These are phyloP conservation scores for Drosophila yakuba DNA, from an alignment of 1,140 invertebrate genomes.

Conservation along the genomic window DNA sequence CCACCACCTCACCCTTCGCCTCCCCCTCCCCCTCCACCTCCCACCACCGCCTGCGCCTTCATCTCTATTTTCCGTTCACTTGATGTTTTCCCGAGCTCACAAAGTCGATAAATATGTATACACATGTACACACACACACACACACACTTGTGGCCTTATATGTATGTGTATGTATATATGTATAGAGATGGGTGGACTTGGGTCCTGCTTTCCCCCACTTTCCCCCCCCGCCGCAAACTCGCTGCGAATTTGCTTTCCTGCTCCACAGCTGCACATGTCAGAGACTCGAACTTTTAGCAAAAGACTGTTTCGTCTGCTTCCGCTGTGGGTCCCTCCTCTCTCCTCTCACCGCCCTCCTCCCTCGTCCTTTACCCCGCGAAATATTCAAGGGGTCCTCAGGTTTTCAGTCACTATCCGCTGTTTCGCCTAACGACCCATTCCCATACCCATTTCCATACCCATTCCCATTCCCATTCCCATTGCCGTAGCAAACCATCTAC, in stretches of 20 bases:
- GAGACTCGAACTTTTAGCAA: conserved; percentile 76
- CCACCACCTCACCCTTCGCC: background rate
- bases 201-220: conserved; percentile 7
- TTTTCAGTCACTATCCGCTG: conserved; percentile 47
- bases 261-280: conserved; percentile 70
- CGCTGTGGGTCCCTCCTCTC: conserved; percentile 27
- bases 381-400: conserved; percentile 37
- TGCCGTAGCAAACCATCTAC: background rate
- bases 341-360: background rate
- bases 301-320: conserved; percentile 68
- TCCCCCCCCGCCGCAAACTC: background rate
- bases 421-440: conserved; percentile 50
- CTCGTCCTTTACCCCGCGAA: conserved; percentile 1
- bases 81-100: conserved; percentile 80
- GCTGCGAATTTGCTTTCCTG: conserved; percentile 23
- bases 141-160: background rate
- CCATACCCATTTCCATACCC: background rate
- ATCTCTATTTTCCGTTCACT: conserved; percentile 66
- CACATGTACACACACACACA: conserved; percentile 23
- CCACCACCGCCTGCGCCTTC: background rate
- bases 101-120: conserved; percentile 81
- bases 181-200: conserved; percentile 28
- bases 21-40: too few species aligned
- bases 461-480: background rate
- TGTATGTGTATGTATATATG: background rate